Evolutionary conservation across 2,888 invertebrate genomes (phyloP).

Genomic region (Stegana nigrithorax): DNA sequence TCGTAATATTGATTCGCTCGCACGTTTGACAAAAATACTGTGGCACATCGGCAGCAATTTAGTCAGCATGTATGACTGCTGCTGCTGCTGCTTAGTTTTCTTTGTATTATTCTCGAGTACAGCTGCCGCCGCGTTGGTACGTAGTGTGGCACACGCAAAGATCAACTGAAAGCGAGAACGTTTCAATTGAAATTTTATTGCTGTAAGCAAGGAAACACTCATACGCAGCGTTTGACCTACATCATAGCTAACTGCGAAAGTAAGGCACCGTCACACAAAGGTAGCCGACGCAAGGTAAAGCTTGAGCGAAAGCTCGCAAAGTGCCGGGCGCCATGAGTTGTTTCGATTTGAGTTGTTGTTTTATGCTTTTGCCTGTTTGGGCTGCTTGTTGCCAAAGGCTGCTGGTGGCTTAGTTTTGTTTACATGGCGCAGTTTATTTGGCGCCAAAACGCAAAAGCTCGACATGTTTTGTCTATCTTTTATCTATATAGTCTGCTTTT

Average conservation of each 20-base stretch:
- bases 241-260: constrained; percentile 23
- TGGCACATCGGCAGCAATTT: neutral
- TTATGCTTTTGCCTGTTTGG: neutral
- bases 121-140: constrained; percentile 20
- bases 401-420: neutral
- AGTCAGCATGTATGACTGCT: too few species aligned
- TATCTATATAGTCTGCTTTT: neutral
- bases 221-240: constrained; percentile 52
- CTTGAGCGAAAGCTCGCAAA: neutral
- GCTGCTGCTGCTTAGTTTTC: constrained; percentile 39
- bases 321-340: neutral
- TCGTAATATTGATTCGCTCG: constrained; percentile 38
- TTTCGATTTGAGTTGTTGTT: neutral
- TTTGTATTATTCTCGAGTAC: neutral
- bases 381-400: neutral
- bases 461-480: too few species aligned
- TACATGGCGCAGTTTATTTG: neutral
- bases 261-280: neutral
- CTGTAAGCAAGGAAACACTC: constrained; percentile 34
- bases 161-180: constrained; percentile 30
- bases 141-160: constrained; percentile 34
- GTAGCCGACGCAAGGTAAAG: neutral
- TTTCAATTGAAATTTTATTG: constrained; percentile 24
- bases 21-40: constrained; percentile 20
- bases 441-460: neutral